These are phyloP conservation scores for Caenorhabditis remanei DNA, from an alignment of 1,140 invertebrate species.

Conservation along the genomic window DNA sequence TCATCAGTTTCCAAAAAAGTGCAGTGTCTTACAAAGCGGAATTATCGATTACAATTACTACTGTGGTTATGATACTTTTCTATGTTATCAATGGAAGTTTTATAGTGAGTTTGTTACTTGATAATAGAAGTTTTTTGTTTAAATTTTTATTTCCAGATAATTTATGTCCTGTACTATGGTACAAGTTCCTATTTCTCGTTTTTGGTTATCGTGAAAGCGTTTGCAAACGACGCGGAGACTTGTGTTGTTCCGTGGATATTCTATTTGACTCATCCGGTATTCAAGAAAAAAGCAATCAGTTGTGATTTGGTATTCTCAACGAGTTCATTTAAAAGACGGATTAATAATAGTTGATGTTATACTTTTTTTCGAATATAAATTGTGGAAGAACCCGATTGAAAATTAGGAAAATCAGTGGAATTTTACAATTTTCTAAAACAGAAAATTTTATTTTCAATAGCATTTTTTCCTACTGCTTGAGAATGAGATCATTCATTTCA, in stretches of 20 bases:
- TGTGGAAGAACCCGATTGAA: no score
- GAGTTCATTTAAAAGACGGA: neutral
- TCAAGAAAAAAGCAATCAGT: neutral
- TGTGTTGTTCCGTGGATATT: constrained; percentile 20
- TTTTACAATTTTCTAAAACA: no score
- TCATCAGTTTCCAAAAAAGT: neutral
- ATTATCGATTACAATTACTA: neutral
- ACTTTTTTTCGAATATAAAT: no score
- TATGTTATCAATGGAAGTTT: constrained; percentile 36
- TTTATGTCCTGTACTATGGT: neutral
- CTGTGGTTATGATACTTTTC: constrained; percentile 8
- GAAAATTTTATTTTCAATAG: no score
- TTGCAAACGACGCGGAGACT: neutral
- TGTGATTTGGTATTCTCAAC: neutral
- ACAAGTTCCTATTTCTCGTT: neutral
- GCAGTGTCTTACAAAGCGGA: neutral
- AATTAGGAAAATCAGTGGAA: no score
- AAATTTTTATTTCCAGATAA: neutral
- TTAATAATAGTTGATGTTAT: neutral
- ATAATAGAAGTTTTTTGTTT: no score
- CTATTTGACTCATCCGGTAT: constrained; percentile 40
- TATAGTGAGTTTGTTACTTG: neutral
- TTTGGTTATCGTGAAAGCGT: neutral
- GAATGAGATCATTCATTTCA: no score
- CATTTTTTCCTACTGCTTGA: no score